These are phyloP conservation scores for Paralvinella palmiformis DNA, from an alignment of 1,140 invertebrate species.

Conservation along the genomic window DNA sequence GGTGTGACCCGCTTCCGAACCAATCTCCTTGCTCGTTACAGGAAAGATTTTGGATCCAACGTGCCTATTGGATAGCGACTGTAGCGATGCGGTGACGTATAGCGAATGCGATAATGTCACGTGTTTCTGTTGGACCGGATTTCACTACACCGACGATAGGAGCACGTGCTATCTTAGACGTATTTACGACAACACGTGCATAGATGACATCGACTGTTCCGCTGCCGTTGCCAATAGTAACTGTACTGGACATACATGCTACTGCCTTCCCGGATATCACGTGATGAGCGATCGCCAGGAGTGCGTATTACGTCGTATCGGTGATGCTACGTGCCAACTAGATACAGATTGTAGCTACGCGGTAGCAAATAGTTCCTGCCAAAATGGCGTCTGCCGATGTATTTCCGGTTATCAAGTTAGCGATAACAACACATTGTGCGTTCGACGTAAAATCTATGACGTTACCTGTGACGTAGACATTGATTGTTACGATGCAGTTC, in stretches of 20 bases:
- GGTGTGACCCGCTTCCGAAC: too few relatives aligned
- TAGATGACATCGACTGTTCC: slow-evolving; percentile 18
- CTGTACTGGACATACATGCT: slow-evolving; percentile 18
- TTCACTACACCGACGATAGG: background rate
- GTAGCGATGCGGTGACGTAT: slow-evolving; percentile 17
- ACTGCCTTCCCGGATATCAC: slow-evolving; percentile 19
- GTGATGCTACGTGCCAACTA: slow-evolving; percentile 17
- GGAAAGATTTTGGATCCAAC: too few relatives aligned
- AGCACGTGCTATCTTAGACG: too few relatives aligned
- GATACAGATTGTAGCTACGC: slow-evolving; percentile 23
- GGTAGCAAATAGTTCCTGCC: slow-evolving; percentile 23
- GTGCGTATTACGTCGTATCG: slow-evolving; percentile 19
- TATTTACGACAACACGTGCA: slow-evolving; percentile 14
- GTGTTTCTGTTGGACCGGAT: slow-evolving; percentile 23
- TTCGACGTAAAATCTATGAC: background rate
- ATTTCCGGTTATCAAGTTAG: slow-evolving; percentile 13
- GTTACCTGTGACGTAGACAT: background rate
- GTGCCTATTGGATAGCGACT: slow-evolving; percentile 16
- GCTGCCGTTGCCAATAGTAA: slow-evolving; percentile 14
- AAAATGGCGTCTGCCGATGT: slow-evolving; percentile 19
- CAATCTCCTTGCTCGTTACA: too few relatives aligned
- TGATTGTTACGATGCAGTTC: slow-evolving; percentile 16
- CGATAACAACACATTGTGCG: slow-evolving; percentile 1
- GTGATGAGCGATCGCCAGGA: background rate
- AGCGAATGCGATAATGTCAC: slow-evolving; percentile 17